Percentiles rank a stretch among this genome's conserved stretches.
Evolutionary conservation across 2,888 invertebrate genomes (phyloP).

Genomic region (Sialis fuliginosa): DNA sequence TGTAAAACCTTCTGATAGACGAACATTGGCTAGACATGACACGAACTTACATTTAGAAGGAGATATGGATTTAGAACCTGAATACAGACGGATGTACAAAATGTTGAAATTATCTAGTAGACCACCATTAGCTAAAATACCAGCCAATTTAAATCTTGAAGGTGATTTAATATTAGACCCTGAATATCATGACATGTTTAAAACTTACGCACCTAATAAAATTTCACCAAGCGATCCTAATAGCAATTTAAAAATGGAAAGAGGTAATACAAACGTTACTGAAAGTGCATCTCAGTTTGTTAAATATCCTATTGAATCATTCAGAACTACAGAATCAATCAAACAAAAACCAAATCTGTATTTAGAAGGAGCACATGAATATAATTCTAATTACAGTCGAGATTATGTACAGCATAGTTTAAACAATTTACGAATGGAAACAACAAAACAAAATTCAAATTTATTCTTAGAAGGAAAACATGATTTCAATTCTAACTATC

Average conservation of each 20-base stretch:
- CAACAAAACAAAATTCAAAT: constrained; percentile 23
- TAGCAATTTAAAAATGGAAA: constrained; percentile 16
- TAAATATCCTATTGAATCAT: background rate
- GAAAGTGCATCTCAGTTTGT: constrained; percentile 3
- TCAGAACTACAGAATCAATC: constrained; percentile 2
- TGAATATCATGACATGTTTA: constrained; percentile 23
- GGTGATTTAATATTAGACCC: constrained; percentile 27
- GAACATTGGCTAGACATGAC: constrained; percentile 23
- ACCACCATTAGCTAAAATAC: constrained; percentile 22
- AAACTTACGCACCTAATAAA: constrained; percentile 12
- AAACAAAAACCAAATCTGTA: constrained; percentile 2
- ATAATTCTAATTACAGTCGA: constrained; percentile 4
- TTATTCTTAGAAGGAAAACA: constrained; percentile 20
- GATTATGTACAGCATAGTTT: constrained; percentile 8
- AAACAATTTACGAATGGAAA: constrained; percentile 14
- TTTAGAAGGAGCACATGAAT: constrained; percentile 4
- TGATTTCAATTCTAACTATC: constrained; percentile 21
- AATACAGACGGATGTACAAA: constrained; percentile 25
- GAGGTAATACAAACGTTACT: constrained; percentile 4
- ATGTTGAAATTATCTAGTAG: constrained; percentile 25
- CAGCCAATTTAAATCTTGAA: constrained; percentile 29
- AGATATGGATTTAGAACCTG: constrained; percentile 21
- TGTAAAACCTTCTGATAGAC: constrained; percentile 25
- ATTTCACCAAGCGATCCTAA: constrained; percentile 15
- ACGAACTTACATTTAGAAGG: constrained; percentile 32